Percentiles rank a stretch among this genome's conserved stretches.
phyloP scores from a whole-genome alignment of 2,888 invertebrate species.

The Diaphora mendica region DNA sequence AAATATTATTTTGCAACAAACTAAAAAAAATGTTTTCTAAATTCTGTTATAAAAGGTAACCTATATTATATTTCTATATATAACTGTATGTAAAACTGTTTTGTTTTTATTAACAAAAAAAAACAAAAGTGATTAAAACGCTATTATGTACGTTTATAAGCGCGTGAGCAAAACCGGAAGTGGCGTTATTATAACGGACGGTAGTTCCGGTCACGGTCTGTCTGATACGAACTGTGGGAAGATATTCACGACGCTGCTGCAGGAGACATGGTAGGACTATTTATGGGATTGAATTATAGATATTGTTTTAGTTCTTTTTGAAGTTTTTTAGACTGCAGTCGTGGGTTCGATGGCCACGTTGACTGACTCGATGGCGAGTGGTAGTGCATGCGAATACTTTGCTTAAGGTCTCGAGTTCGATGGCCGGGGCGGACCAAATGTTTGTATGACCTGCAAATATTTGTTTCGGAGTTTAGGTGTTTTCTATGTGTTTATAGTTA shows the following conservation, averaged over 20 bases:
- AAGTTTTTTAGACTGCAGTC: too few species aligned
- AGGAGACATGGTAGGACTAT: conserved; percentile 7
- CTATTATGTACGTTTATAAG: conserved; percentile 38
- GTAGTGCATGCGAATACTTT: too few species aligned
- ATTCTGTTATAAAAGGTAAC: too few species aligned
- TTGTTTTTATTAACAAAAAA: conserved; percentile 14
- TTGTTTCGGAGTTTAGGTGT: too few species aligned
- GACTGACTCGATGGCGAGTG: too few species aligned
- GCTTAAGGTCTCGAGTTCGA: too few species aligned
- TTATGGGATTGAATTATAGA: neutral
- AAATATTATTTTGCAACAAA: too few species aligned
- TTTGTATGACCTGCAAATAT: too few species aligned
- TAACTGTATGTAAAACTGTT: neutral
- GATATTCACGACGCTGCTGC: conserved; percentile 2
- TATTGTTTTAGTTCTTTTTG: neutral
- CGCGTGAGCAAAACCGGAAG: conserved; percentile 41
- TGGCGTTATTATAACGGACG: conserved; percentile 51
- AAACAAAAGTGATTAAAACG: conserved; percentile 39
- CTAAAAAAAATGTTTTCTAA: too few species aligned
- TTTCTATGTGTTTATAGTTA: too few species aligned
- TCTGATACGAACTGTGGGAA: conserved; percentile 24
- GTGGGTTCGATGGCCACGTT: too few species aligned
- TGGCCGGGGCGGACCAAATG: too few species aligned
- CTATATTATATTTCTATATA: neutral
- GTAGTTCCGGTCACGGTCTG: conserved; percentile 45